Percentiles rank a stretch among this genome's conserved stretches.
Conservation (phyloP, 2,888 invertebrate genomes). For the Encarsia formosa region DNA sequence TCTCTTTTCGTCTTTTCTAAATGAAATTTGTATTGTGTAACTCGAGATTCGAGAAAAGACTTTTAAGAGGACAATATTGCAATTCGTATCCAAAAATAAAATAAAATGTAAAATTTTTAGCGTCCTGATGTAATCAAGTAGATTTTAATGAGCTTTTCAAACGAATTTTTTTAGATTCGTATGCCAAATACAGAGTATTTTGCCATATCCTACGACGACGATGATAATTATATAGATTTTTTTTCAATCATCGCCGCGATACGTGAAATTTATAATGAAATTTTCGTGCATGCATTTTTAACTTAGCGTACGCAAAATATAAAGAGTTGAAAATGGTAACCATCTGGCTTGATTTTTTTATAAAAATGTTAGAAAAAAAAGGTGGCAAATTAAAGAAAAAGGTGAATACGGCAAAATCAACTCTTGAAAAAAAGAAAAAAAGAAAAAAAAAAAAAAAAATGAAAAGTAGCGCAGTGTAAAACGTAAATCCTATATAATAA, state of each 20-base stretch:
- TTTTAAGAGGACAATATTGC: constrained; percentile 4
- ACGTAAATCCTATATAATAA: constrained; percentile 21
- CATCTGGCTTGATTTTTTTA: constrained; percentile 35
- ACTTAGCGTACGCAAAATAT: constrained; percentile 15
- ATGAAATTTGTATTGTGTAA: constrained; percentile 4
- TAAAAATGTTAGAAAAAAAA: constrained; percentile 9
- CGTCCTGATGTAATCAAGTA: constrained; percentile 15
- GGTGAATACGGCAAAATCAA: constrained; percentile 31
- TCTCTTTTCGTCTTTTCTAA: constrained; percentile 8
- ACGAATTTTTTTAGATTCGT: constrained; percentile 21
- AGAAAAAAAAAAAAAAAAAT: too few relatives aligned
- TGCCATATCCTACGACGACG: constrained; percentile 27
- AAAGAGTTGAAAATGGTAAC: constrained; percentile 24
- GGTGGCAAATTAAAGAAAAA: constrained; percentile 13
- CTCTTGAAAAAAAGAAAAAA: constrained; percentile 31
- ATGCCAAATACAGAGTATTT: constrained; percentile 32
- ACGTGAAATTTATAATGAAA: neutral
- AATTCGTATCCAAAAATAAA: constrained; percentile 7
- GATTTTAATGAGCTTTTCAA: constrained; percentile 20
- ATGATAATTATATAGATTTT: constrained; percentile 6
- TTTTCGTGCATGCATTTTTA: constrained; percentile 19
- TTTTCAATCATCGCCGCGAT: neutral
- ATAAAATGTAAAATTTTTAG: neutral
- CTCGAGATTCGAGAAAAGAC: constrained; percentile 12
- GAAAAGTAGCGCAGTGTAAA: constrained; percentile 22